These are phyloP conservation scores for Drosophila quinaria DNA, from an alignment of 2,888 invertebrate genomes.

Conservation along the genomic window DNA sequence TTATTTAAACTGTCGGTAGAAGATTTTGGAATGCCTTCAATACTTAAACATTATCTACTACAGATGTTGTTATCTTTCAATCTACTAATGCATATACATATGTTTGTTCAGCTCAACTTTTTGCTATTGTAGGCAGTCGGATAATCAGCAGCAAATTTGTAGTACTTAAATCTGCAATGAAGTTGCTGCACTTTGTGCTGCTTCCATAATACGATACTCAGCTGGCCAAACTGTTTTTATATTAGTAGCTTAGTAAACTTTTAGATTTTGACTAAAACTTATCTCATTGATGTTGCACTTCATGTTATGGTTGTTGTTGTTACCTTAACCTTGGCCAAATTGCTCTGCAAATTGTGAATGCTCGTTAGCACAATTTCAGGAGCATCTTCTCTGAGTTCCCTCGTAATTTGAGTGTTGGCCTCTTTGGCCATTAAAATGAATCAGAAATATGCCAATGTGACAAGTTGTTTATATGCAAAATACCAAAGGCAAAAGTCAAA, in stretches of 20 bases:
- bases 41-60: too few species aligned
- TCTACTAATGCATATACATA: background rate
- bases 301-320: constrained; percentile 10
- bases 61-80: background rate
- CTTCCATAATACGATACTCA: constrained; percentile 16
- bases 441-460: constrained; percentile 33
- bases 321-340: constrained; percentile 36
- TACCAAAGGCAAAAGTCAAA: background rate
- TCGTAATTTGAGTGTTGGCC: constrained; percentile 51
- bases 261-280: constrained; percentile 15
- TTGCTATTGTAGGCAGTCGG: background rate
- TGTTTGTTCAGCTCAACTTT: background rate
- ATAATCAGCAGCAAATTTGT: constrained; percentile 36
- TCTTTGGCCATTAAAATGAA: constrained; percentile 52
- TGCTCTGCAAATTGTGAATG: constrained; percentile 11
- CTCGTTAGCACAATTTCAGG: constrained; percentile 49
- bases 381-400: background rate
- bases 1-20: too few species aligned
- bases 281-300: constrained; percentile 12
- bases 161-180: constrained; percentile 43
- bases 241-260: constrained; percentile 6
- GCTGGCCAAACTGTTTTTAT: background rate
- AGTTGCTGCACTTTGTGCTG: constrained; percentile 27
- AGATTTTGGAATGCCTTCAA: too few species aligned
- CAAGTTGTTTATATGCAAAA: constrained; percentile 20